These are phyloP conservation scores for Plagodis dolabraria DNA, from an alignment of 2,888 invertebrate species.

Conservation along the genomic window DNA sequence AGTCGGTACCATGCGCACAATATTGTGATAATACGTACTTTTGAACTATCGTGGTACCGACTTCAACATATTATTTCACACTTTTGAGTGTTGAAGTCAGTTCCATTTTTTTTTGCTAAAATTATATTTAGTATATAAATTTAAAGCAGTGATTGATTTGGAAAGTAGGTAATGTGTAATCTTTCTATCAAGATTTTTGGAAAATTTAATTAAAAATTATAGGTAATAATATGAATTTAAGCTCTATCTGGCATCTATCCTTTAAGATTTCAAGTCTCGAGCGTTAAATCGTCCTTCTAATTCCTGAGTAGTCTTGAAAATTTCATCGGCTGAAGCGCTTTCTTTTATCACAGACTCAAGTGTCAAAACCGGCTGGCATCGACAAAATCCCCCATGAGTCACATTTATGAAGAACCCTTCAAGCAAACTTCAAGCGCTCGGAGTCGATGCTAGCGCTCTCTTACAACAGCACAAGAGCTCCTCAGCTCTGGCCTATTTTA, in stretches of 20 bases:
- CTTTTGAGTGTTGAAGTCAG: no score
- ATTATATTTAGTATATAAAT: no score
- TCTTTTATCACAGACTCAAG: constrained; percentile 30
- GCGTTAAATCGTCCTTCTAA: constrained; percentile 17
- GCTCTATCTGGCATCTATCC: background rate
- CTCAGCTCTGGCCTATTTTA: constrained; percentile 61
- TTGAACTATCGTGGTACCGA: no score
- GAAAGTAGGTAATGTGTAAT: no score
- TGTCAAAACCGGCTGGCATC: constrained; percentile 39
- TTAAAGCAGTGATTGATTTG: no score
- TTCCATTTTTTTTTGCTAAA: no score
- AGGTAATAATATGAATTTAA: background rate
- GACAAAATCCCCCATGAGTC: constrained; percentile 58
- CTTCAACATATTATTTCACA: no score
- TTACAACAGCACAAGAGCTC: constrained; percentile 45
- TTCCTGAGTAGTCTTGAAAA: constrained; percentile 15
- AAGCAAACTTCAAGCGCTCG: constrained; percentile 40
- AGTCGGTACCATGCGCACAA: no score
- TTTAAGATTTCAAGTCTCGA: constrained; percentile 4
- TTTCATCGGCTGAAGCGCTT: constrained; percentile 23
- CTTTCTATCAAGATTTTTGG: no score
- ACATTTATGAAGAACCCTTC: constrained; percentile 55
- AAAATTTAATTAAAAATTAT: no score
- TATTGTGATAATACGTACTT: no score
- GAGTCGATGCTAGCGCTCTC: constrained; percentile 38